Base-by-base conservation (phyloP, 2,797 vertebrate species). In the Oreonectes daqikongensis region DNA sequence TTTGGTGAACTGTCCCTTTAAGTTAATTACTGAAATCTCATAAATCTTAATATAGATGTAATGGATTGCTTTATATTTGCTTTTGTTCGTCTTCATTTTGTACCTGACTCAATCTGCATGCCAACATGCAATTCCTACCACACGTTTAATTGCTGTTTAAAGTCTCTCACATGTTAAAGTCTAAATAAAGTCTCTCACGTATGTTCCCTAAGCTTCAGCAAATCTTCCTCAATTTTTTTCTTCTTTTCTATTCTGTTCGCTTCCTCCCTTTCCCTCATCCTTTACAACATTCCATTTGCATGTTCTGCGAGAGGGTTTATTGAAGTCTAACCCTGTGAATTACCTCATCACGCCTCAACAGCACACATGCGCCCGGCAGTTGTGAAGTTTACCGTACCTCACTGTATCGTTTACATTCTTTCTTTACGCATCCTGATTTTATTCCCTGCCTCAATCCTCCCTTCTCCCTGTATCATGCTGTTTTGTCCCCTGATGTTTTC, bases 301-400 rank as follows among this genome's bases (percentile, higher is more conserved):
- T 86, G 84, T 88, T 73, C 85, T 84, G 71, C 82, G 75, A 79
- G 79, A 79, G 86, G 78, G 86, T 81, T 88, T 89, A 88, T 85
- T 85, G 22, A 88, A 89, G 89, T 90, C 90, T 86, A 86, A 84
- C 88, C 77, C 35, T 69, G 86, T 90, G 89, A 92, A 92, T 91
- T 89, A 70, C 48, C 59, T 65, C 65, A 69, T 38, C 26, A 53
- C 12, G 17, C 35, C 35, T 69, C n/a, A 35, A 70, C n/a, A 60
- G 53, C 59, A 46, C 57, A 61, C 32, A n/a, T 15, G n/a, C 67
- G 48, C n/a, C 32, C 22, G 42, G 46, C 20, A 69, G 46, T 10
- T 12, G 30, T 50, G 26, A 72, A 14, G 35, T 40, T 84, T 86
- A 88, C 88, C 90, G 90, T 90, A 88, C 84, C 84, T 87, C 82